Percentiles rank a stretch among this genome's conserved stretches.
These are phyloP conservation scores for Xanthorhoe spadicearia DNA, from an alignment of 2,888 invertebrate genomes.

Conservation along the genomic window DNA sequence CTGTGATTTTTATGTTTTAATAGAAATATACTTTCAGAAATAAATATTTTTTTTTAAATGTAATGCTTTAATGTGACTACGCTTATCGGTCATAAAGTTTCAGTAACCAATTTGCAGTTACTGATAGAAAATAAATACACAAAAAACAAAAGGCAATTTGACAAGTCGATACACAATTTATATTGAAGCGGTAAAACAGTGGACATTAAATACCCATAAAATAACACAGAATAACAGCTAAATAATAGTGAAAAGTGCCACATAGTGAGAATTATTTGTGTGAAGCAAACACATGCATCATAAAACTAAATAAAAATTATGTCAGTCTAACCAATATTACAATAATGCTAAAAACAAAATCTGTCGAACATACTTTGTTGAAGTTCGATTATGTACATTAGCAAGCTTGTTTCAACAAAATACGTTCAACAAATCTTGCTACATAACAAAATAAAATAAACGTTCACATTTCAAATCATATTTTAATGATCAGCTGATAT, in stretches of 20 bases:
- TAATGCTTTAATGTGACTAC: slow-evolving; percentile 25
- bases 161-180: slow-evolving; percentile 10
- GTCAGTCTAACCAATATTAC: slow-evolving; percentile 10
- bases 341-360: slow-evolving; percentile 11
- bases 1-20: not conserved
- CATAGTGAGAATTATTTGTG: slow-evolving; percentile 44
- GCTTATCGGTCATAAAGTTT: slow-evolving; percentile 35
- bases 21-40: no score
- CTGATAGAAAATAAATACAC: slow-evolving; percentile 47
- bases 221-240: slow-evolving; percentile 70
- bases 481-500: slow-evolving; percentile 43
- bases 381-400: not conserved
- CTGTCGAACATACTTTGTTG: slow-evolving; percentile 16
- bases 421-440: slow-evolving; percentile 23
- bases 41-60: no score
- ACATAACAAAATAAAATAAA: slow-evolving; percentile 41
- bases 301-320: slow-evolving; percentile 13
- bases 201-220: slow-evolving; percentile 13
- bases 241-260: slow-evolving; percentile 59
- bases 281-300: slow-evolving; percentile 48
- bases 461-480: slow-evolving; percentile 39
- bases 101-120: slow-evolving; percentile 44
- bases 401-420: not conserved
- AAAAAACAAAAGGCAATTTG: slow-evolving; percentile 34
- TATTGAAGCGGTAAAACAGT: slow-evolving; percentile 22